A percentile compares a stretch with the other conserved stretches of the same genome.
Evolutionary conservation across 2,113 vertebrate species (phyloP).

Genomic region (Lamprotornis superbus): DNA sequence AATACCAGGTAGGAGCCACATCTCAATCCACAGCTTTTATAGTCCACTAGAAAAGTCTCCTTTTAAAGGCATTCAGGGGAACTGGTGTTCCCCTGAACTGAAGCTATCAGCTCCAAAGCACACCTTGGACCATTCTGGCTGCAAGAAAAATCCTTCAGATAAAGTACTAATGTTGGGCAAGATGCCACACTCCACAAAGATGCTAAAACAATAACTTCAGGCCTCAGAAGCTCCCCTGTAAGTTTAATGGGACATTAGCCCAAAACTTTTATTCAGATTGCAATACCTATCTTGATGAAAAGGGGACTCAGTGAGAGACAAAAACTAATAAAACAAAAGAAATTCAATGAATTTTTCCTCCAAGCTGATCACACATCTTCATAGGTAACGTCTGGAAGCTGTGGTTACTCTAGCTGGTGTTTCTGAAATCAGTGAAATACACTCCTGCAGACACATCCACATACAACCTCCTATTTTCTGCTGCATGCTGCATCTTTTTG

Average conservation of each 20-base stretch:
- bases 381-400: neutral
- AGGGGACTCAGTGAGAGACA: neutral
- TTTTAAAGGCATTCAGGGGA: neutral
- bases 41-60: neutral
- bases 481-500: neutral
- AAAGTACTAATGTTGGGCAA: neutral
- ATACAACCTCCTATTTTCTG: neutral
- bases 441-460: neutral
- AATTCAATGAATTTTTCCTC: neutral
- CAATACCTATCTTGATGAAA: neutral
- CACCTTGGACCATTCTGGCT: neutral
- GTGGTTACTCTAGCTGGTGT: neutral
- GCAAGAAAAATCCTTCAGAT: neutral
- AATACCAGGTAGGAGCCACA: rapidly evolving
- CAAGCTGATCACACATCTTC: neutral
- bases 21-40: neutral
- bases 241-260: neutral
- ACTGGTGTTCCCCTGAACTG: neutral
- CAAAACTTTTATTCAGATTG: neutral
- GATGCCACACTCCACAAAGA: neutral
- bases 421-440: neutral
- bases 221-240: neutral
- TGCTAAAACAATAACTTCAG: neutral
- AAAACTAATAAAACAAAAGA: neutral
- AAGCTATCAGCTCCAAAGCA: neutral